Percentiles rank a stretch among this genome's conserved stretches.
Conservation (phyloP, 2,113 vertebrate species). For the Thunnus maccoyii region DNA sequence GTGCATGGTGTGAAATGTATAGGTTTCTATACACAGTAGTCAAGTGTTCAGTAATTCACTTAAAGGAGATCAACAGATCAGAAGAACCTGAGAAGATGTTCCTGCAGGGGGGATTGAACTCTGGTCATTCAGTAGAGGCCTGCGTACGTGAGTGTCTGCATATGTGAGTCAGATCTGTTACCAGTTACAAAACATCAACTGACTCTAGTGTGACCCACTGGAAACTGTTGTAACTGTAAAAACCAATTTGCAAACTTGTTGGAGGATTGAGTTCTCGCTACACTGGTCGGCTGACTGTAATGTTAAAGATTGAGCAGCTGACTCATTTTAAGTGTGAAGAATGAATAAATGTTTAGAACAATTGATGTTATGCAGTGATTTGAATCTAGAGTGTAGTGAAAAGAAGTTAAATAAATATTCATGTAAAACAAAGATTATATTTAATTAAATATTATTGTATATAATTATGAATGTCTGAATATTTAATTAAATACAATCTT, state of each 20-base stretch:
- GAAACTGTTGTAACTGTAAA: constrained; percentile 1
- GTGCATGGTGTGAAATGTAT: background rate
- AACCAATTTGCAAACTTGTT: background rate
- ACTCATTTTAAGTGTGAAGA: no score
- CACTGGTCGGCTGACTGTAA: background rate
- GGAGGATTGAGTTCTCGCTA: background rate
- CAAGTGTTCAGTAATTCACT: constrained; percentile 34
- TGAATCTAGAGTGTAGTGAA: no score
- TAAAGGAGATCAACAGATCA: constrained; percentile 57
- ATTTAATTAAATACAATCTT: no score
- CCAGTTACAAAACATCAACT: background rate
- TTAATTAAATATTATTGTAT: no score
- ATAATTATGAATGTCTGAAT: no score
- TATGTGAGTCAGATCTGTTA: constrained; percentile 4
- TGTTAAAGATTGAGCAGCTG: background rate
- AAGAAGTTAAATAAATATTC: no score
- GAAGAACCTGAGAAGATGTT: constrained; percentile 41
- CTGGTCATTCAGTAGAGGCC: background rate
- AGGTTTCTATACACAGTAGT: background rate
- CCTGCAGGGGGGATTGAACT: constrained; percentile 46
- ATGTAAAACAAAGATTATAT: no score
- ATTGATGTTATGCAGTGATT: no score
- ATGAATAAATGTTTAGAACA: no score
- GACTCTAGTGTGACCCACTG: background rate
- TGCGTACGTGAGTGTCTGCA: constrained; percentile 22